phyloP scores from a whole-genome alignment of 2,888 invertebrate genomes.

The Carcina quercana region DNA sequence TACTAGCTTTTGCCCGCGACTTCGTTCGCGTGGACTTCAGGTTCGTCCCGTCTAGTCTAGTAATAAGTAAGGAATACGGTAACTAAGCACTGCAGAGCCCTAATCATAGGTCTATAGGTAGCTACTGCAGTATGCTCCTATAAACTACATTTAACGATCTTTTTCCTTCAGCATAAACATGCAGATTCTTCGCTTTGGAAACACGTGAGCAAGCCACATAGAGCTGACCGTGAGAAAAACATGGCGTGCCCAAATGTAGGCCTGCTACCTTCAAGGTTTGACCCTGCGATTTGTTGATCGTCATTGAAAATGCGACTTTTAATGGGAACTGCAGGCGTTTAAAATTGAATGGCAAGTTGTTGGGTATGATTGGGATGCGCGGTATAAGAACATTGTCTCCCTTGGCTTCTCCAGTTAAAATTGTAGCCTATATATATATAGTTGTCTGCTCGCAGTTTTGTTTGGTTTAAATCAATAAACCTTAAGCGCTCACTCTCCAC shows the following conservation, averaged over 20 bases:
- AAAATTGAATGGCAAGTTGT: constrained; percentile 22
- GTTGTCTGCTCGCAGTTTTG: too few relatives aligned
- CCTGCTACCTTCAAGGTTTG: constrained; percentile 21
- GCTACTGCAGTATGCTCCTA: too few relatives aligned
- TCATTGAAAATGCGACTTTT: constrained; percentile 17
- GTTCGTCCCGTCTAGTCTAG: too few relatives aligned
- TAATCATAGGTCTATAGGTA: too few relatives aligned
- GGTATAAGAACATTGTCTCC: constrained; percentile 23
- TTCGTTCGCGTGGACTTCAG: too few relatives aligned
- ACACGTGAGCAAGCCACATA: constrained; percentile 9
- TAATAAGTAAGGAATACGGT: too few relatives aligned
- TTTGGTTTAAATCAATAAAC: too few relatives aligned
- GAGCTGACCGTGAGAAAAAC: constrained; percentile 11
- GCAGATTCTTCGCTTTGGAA: neutral
- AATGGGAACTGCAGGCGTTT: constrained; percentile 22
- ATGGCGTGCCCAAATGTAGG: constrained; percentile 14
- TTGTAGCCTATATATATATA: constrained; percentile 21
- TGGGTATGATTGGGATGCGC: constrained; percentile 24
- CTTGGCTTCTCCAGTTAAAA: constrained; percentile 21
- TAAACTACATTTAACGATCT: too few relatives aligned
- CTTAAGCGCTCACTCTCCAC: too few relatives aligned
- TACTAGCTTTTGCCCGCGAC: too few relatives aligned
- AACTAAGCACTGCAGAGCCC: too few relatives aligned
- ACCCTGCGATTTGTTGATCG: constrained; percentile 20
- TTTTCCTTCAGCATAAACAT: neutral